Base-by-base conservation (phyloP, 2,797 vertebrate species). In the Phylloscopus collybita region DNA sequence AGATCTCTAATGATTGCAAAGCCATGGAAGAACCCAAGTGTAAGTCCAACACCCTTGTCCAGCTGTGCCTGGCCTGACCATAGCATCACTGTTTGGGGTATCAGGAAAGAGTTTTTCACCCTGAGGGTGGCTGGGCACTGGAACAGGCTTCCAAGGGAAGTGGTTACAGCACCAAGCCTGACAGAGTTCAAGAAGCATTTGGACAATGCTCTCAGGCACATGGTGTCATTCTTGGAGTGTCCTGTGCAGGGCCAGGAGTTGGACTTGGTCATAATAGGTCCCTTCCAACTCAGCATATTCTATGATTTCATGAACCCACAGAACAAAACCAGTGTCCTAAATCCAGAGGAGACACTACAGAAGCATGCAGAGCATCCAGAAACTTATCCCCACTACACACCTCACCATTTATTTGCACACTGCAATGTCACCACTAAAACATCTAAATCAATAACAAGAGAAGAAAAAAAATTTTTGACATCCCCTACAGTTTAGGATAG, bases 401-500 rank as follows among this genome's bases (percentile, higher is more conserved):
- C 64, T 93, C 66, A 80, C 45, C 59, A 73, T 54, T 78, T 71
- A 75, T 54, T 78, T 71, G 17, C 40, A 87, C 16, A 8, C 51
- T 36, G 57, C 88, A 9, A 10, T 42, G 62, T 86, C 16, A 36
- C 73, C 74, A 54, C 60, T 71, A 61, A 45, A 90, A 89, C 36
- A 73, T 49, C 86, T 86, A 3, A 30, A 93, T 78, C 23, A 34
- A n/a, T 29, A 72, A 81, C 23, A 23, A 50, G 54, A 93, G 62
- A 86, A 87, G 29, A 86, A 74, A 36, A 36, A 10, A 66, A 27
- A 64, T 56, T 65, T 56, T 40, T 11, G 34, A n/a, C 10, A 85
- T 54, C 40, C 78, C 83, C 94, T 94, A 92, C 80, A 36, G 45
- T 76, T 91, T 71, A 93, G 56, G 30, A 84, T 38, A 94, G 94